Evolutionary conservation across 2,888 invertebrate genomes (phyloP).

Genomic region (Trissonchulus latispiculum): DNA sequence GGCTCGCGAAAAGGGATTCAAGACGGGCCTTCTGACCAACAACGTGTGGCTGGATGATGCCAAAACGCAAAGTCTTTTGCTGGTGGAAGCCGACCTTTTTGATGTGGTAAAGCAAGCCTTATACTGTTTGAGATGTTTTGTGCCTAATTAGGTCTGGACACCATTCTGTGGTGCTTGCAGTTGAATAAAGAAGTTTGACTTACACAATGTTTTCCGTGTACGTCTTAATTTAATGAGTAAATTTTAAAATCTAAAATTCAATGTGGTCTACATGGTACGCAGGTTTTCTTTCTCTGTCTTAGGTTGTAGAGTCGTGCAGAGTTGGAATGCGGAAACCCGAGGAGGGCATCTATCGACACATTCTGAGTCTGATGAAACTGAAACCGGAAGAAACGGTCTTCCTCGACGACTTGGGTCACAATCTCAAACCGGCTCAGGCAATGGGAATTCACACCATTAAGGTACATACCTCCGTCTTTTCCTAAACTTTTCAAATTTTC

Average conservation of each 20-base stretch:
- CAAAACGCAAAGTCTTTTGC: slow-evolving; percentile 27
- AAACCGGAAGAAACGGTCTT: slow-evolving; percentile 43
- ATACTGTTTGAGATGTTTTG: too few relatives aligned
- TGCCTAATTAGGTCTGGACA: too few relatives aligned
- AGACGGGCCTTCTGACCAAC: slow-evolving; percentile 48
- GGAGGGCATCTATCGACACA: slow-evolving; percentile 41
- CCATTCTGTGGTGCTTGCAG: too few relatives aligned
- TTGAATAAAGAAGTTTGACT: too few relatives aligned
- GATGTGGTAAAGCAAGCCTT: slow-evolving; percentile 40
- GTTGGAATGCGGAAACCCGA: slow-evolving; percentile 48
- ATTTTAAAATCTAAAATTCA: too few relatives aligned
- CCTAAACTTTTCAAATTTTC: too few relatives aligned
- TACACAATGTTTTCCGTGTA: too few relatives aligned
- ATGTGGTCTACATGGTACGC: too few relatives aligned
- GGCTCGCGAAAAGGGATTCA: slow-evolving; percentile 45
- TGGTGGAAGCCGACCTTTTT: slow-evolving; percentile 39
- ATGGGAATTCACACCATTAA: slow-evolving; percentile 47
- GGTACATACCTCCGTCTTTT: slow-evolving; percentile 30
- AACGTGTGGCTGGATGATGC: slow-evolving; percentile 43
- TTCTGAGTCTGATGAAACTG: slow-evolving; percentile 37
- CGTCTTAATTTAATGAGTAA: too few relatives aligned
- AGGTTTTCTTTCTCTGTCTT: slow-evolving; percentile 1
- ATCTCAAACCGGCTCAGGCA: slow-evolving; percentile 44
- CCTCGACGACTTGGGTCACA: slow-evolving; percentile 47
- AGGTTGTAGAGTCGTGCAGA: slow-evolving; percentile 47